Evolutionary conservation across 2,888 invertebrate genomes (phyloP).

Genomic region (Ectemnius continuus): DNA sequence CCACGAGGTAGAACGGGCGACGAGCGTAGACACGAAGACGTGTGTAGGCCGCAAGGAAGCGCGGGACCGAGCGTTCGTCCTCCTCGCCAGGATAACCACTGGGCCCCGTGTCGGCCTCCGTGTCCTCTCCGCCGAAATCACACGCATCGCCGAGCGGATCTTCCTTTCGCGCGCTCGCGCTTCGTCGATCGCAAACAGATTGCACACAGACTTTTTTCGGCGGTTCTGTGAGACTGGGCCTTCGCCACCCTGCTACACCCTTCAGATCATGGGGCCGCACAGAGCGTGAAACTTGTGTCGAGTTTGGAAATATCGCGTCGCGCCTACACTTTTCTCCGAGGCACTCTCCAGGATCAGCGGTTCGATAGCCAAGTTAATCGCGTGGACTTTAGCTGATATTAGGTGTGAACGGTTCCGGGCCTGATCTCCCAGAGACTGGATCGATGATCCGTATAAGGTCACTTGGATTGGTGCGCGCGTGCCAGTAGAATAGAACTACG

Average conservation of each 20-base stretch:
- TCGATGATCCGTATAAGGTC: neutral
- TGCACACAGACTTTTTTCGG: neutral
- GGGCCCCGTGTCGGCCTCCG: constrained; percentile 18
- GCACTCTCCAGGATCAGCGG: too few relatives aligned
- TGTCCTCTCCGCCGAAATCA: constrained; percentile 34
- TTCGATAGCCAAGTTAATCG: too few relatives aligned
- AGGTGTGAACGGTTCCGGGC: too few relatives aligned
- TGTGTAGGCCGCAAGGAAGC: constrained; percentile 48
- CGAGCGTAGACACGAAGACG: constrained; percentile 65
- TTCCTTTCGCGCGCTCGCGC: constrained; percentile 1
- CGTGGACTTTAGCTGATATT: too few relatives aligned
- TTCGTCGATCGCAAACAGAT: neutral
- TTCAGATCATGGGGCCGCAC: too few relatives aligned
- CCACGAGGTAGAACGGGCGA: constrained; percentile 71
- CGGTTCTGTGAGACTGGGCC: too few relatives aligned
- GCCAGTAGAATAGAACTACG: constrained; percentile 8
- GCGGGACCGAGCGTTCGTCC: constrained; percentile 47
- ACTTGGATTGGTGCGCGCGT: constrained; percentile 14
- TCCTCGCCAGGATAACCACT: constrained; percentile 42
- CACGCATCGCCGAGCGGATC: constrained; percentile 45
- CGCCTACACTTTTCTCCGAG: too few relatives aligned
- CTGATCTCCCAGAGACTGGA: too few relatives aligned
- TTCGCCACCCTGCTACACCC: too few relatives aligned
- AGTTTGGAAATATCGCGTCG: too few relatives aligned
- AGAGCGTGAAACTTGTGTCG: too few relatives aligned